A percentile compares a stretch with the other conserved stretches of the same genome.
Evolutionary conservation across 2,888 invertebrate genomes (phyloP).

Genomic region (Lasioglossum malachurum): DNA sequence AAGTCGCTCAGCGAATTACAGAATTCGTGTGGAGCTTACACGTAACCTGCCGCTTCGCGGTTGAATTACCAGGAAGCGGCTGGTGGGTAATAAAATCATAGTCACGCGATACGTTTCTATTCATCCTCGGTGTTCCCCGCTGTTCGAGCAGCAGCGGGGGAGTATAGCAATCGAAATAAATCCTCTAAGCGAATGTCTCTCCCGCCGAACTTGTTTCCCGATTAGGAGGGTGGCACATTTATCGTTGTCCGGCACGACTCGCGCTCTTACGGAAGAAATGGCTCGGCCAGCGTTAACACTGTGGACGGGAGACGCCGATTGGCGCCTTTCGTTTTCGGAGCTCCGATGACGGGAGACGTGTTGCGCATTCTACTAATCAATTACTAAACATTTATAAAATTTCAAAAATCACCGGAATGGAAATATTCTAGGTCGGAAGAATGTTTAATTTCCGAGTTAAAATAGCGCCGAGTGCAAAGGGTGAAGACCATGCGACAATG

Average conservation of each 20-base stretch:
- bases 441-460: no score
- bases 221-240: constrained; percentile 40
- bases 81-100: constrained; percentile 53
- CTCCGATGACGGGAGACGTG: no score
- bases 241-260: constrained; percentile 41
- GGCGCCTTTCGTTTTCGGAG: no score
- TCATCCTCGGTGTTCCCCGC: constrained; percentile 17
- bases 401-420: no score
- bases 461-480: no score
- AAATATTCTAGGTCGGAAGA: no score
- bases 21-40: background rate
- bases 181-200: constrained; percentile 28
- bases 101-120: constrained; percentile 50
- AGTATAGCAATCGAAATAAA: constrained; percentile 42
- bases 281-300: constrained; percentile 47
- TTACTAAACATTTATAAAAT: no score
- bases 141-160: background rate
- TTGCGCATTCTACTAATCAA: no score
- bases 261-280: background rate
- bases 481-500: no score
- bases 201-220: constrained; percentile 39
- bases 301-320: background rate
- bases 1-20: background rate
- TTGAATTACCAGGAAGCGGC: constrained; percentile 30
- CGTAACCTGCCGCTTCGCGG: background rate